Conservation (phyloP, 2,888 invertebrate genomes). For the Himalopsyche japonica region DNA sequence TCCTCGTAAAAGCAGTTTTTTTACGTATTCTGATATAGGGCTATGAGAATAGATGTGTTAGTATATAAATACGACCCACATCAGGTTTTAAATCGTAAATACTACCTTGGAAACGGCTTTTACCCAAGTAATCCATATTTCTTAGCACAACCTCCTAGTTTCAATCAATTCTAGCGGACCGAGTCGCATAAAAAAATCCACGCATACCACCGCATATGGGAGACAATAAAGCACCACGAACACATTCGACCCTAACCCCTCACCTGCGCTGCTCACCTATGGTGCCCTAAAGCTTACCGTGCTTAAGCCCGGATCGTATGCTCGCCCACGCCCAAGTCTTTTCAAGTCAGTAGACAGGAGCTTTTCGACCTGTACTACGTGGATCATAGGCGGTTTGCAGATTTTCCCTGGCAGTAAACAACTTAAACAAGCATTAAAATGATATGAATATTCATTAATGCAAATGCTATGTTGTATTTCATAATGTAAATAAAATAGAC, state of each 20-base stretch:
- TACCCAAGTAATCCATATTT: too few relatives aligned
- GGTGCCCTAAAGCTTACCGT: not conserved
- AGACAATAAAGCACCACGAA: not conserved
- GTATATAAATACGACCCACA: too few relatives aligned
- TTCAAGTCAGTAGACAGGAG: not conserved
- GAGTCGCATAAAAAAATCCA: too few relatives aligned
- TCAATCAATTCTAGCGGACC: too few relatives aligned
- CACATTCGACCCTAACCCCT: not conserved
- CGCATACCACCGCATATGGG: not conserved
- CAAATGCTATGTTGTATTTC: not conserved
- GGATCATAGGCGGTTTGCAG: not conserved
- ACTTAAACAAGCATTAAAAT: not conserved
- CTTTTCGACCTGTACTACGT: not conserved
- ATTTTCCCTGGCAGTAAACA: not conserved
- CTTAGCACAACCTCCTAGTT: too few relatives aligned
- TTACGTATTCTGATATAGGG: too few relatives aligned
- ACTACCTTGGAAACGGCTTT: too few relatives aligned
- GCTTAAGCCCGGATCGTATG: not conserved
- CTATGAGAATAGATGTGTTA: not conserved
- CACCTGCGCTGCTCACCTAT: not conserved
- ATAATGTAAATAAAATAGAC: not conserved
- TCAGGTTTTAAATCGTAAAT: too few relatives aligned
- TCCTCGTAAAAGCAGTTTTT: too few relatives aligned
- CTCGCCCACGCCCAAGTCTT: not conserved
- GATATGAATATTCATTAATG: not conserved